phyloP scores from a whole-genome alignment of 2,888 invertebrate genomes.

The Imbricaverruca yamaguchii region DNA sequence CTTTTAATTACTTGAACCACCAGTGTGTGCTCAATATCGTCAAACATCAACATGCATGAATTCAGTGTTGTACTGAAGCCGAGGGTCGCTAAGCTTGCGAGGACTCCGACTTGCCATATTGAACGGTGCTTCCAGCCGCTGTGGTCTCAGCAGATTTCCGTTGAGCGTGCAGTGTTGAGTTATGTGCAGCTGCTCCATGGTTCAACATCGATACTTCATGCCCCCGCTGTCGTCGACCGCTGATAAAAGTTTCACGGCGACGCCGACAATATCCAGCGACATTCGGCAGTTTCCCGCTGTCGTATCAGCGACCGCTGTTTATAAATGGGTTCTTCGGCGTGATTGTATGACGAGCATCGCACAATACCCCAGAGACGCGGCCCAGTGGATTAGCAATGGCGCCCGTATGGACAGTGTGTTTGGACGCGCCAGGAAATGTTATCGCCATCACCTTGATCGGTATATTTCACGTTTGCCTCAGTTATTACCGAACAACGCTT shows the following conservation, averaged over 20 bases:
- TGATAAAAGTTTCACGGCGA: neutral
- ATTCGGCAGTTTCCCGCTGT: neutral
- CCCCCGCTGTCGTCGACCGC: neutral
- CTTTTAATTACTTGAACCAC: too few relatives aligned
- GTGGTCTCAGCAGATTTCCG: neutral
- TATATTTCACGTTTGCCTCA: neutral
- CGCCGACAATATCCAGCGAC: neutral
- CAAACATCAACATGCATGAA: too few relatives aligned
- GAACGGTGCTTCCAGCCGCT: too few relatives aligned
- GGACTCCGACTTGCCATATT: too few relatives aligned
- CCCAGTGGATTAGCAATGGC: too few relatives aligned
- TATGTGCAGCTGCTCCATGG: too few relatives aligned
- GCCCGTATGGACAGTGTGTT: neutral
- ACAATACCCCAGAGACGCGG: too few relatives aligned
- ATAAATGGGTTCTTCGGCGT: neutral
- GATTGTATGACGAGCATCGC: neutral
- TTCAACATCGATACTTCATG: neutral
- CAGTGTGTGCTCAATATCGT: too few relatives aligned
- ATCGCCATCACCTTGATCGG: neutral
- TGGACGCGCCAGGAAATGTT: neutral
- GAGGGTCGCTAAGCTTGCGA: too few relatives aligned
- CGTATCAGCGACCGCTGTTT: neutral
- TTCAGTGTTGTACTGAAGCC: too few relatives aligned
- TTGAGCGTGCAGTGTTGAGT: neutral
- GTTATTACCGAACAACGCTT: neutral